Evolutionary conservation across 2,113 vertebrate species (phyloP), one percentile per base, ranked within the genome.

Genomic region (Myiopsitta monachus): DNA sequence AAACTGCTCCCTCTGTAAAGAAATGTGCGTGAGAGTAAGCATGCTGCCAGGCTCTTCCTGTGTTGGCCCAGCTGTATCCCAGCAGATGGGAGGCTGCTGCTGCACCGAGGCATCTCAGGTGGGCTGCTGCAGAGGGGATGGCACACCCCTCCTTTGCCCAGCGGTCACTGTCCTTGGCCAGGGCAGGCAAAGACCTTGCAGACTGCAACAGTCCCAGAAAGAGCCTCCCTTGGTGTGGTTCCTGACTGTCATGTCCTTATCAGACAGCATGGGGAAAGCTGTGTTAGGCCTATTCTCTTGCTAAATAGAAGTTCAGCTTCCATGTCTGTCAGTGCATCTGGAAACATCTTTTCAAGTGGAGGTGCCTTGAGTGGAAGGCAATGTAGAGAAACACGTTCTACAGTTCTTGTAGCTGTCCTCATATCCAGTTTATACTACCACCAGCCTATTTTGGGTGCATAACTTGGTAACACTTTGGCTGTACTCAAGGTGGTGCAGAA

Each of bases 1-100:
- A 76, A 83, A 54, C 43, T 0, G 1, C 26, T 90, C 18, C 26
- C 8, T 49, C 21, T 33, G 46, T 8, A 33, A 59, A 85, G 43
- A 77, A 83, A 30, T 0, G 0, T 6, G 6, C 26, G 36, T 0
- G 0, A 92, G 36, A 47, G 21, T 0, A 0, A 88, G 47, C 0
- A 1, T 1, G 16, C 38, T 54, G 70, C 8, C 28, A 1, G 5
- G 22, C 55, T 82, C 43, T 90, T 9, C 27, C 14, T 3, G 4
- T 33, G 52, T 14, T 28, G 33, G 7, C 24, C 27, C 4, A 11
- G 31, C 38, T 1, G 3, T 27, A 6, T 12, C 23, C 15, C 46
- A 86, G 76, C n/a, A 73, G 57, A 17, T 1, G 1, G 24, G 61
- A 78, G 11, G 21, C 30, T 54, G 47, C 52, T 54, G 41, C 28